A percentile compares a stretch with the other conserved stretches of the same genome.
phyloP scores from a whole-genome alignment of 2,888 invertebrate genomes.

The Synanthedon formicaeformis region DNA sequence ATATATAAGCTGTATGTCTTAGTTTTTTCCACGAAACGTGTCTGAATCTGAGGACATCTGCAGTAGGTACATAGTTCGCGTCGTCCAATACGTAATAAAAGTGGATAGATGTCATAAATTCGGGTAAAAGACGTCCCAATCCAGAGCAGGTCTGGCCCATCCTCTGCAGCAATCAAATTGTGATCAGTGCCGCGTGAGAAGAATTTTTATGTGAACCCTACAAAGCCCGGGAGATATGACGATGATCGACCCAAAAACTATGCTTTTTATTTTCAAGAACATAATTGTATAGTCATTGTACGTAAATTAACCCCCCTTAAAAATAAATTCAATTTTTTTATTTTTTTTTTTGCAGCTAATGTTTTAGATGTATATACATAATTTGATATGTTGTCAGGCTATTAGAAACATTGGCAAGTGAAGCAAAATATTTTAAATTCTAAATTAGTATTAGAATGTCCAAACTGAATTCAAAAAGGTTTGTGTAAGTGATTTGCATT shows the following conservation, averaged over 20 bases:
- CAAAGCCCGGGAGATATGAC: constrained; percentile 41
- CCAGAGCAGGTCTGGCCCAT: constrained; percentile 27
- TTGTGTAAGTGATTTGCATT: too few species aligned
- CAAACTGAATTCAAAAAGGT: too few species aligned
- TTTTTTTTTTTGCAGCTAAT: too few species aligned
- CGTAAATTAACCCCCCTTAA: too few species aligned
- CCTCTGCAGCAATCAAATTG: constrained; percentile 54
- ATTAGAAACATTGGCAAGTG: too few species aligned
- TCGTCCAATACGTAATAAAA: constrained; percentile 60
- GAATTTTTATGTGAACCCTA: constrained; percentile 53
- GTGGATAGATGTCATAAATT: constrained; percentile 51
- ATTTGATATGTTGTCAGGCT: too few species aligned
- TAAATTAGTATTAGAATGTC: too few species aligned
- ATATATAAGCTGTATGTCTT: too few species aligned
- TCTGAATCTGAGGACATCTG: constrained; percentile 43
- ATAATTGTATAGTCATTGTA: too few species aligned
- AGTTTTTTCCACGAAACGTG: constrained; percentile 4
- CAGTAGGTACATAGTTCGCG: constrained; percentile 19
- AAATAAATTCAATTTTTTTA: too few species aligned
- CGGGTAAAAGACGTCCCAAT: constrained; percentile 30
- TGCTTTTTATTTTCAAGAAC: neutral
- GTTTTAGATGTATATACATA: too few species aligned
- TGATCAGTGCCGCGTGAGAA: constrained; percentile 49
- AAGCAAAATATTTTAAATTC: too few species aligned
- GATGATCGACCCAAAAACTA: constrained; percentile 14